These are phyloP conservation scores for Meles meles DNA, from an alignment of 2,113 vertebrate species.

Conservation along the genomic window DNA sequence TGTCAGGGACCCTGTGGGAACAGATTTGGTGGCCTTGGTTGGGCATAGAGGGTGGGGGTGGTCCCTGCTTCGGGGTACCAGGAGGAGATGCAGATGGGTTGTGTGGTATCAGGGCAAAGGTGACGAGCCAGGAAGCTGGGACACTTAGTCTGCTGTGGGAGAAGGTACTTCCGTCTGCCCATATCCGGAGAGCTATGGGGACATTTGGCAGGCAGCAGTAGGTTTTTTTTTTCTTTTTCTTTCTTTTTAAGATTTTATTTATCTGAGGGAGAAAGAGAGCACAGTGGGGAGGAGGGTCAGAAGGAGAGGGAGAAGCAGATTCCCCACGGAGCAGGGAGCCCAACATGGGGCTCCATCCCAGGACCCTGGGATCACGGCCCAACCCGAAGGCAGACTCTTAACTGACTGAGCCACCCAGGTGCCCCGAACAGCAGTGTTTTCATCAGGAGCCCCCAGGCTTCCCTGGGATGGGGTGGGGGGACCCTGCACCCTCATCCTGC, in stretches of 20 bases:
- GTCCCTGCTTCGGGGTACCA: neutral
- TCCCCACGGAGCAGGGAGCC: too few relatives aligned
- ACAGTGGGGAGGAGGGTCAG: too few relatives aligned
- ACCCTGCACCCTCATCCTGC: fast-evolving
- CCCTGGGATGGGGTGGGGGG: fast-evolving
- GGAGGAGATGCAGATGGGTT: neutral
- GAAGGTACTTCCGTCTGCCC: neutral
- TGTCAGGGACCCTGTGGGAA: neutral
- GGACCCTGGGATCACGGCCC: too few relatives aligned
- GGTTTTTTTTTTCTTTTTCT: too few relatives aligned
- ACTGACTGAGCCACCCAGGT: too few relatives aligned
- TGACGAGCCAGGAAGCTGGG: neutral
- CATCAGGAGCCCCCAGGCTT: neutral
- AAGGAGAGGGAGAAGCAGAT: too few relatives aligned
- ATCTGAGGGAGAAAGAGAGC: too few relatives aligned
- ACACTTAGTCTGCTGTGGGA: neutral
- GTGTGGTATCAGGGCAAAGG: neutral
- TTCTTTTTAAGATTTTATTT: too few relatives aligned
- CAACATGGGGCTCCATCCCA: too few relatives aligned
- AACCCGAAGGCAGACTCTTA: too few relatives aligned
- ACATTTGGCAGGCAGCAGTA: neutral
- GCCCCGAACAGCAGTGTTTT: neutral
- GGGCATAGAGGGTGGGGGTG: neutral
- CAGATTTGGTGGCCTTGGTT: neutral
- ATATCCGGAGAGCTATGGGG: neutral